phyloP scores from a whole-genome alignment of 2,797 vertebrate genomes.

The Telmatherina bonti region DNA sequence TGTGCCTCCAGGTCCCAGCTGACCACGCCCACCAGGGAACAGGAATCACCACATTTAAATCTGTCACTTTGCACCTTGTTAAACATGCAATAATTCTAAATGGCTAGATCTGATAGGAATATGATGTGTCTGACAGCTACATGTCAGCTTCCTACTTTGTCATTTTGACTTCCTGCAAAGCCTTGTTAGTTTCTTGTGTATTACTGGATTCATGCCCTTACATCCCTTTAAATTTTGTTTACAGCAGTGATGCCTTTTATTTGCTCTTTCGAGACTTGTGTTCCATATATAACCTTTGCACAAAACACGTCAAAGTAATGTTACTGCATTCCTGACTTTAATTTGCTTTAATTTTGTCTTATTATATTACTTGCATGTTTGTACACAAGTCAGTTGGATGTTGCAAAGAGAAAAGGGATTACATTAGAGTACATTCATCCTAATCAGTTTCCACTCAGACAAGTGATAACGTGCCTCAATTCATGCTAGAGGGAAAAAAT shows the following conservation, averaged over 20 bases:
- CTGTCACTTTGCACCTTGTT: neutral
- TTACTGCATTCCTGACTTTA: slow-evolving; percentile 41
- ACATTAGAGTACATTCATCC: slow-evolving; percentile 31
- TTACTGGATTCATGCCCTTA: slow-evolving; percentile 19
- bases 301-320: neutral
- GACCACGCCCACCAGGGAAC: too few species aligned
- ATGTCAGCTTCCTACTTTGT: neutral
- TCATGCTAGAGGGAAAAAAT: neutral
- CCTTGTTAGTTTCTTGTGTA: neutral
- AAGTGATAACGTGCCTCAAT: slow-evolving; percentile 5
- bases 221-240: slow-evolving; percentile 12
- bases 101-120: neutral
- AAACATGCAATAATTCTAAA: neutral
- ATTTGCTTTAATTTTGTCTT: slow-evolving; percentile 38
- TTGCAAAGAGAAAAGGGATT: slow-evolving; percentile 54
- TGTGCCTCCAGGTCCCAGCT: too few species aligned
- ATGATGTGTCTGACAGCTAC: neutral
- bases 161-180: neutral
- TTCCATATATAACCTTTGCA: slow-evolving; percentile 30
- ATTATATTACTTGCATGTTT: slow-evolving; percentile 30
- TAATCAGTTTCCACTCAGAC: slow-evolving; percentile 15
- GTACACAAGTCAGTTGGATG: slow-evolving; percentile 43
- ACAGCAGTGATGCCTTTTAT: slow-evolving; percentile 24
- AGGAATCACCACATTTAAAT: too few species aligned
- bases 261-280: slow-evolving; percentile 9